A percentile compares a stretch with the other conserved stretches of the same genome.
Conservation (phyloP, 2,797 vertebrate genomes). For the Xiphophorus birchmanni region DNA sequence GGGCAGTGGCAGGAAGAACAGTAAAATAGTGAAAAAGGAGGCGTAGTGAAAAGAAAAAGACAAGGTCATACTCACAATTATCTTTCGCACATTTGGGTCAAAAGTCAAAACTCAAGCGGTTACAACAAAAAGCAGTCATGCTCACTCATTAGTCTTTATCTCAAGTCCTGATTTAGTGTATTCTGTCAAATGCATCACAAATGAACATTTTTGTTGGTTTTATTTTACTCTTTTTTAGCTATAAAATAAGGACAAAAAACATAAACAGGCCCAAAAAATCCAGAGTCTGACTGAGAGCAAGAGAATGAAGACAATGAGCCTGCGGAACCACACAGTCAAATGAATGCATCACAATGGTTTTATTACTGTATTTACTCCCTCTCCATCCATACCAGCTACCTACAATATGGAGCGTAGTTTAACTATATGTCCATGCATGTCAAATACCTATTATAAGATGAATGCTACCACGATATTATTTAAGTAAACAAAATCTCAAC, state of each 20-base stretch:
- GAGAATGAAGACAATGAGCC: no score
- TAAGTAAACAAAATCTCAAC: no score
- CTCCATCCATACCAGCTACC: no score
- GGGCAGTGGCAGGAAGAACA: conserved; percentile 40
- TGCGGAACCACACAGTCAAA: no score
- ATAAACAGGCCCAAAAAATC: not conserved
- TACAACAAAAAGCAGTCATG: conserved; percentile 38
- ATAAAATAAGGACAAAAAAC: not conserved
- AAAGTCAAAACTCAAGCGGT: conserved; percentile 69
- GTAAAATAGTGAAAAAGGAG: conserved; percentile 41
- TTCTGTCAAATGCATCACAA: not conserved
- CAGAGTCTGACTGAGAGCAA: not conserved
- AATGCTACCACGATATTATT: no score
- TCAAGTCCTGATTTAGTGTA: conserved; percentile 26
- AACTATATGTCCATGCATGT: no score
- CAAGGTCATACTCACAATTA: conserved; percentile 64
- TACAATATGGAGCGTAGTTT: no score
- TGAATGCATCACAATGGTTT: no score
- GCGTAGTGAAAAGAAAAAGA: conserved; percentile 33
- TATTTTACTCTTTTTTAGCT: not conserved
- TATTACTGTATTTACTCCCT: no score
- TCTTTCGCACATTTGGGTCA: conserved; percentile 65
- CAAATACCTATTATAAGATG: no score
- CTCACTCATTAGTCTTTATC: conserved; percentile 63
- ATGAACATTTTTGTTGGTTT: not conserved